Conservation (phyloP, 2,797 vertebrate genomes). For the Sciurus carolinensis region DNA sequence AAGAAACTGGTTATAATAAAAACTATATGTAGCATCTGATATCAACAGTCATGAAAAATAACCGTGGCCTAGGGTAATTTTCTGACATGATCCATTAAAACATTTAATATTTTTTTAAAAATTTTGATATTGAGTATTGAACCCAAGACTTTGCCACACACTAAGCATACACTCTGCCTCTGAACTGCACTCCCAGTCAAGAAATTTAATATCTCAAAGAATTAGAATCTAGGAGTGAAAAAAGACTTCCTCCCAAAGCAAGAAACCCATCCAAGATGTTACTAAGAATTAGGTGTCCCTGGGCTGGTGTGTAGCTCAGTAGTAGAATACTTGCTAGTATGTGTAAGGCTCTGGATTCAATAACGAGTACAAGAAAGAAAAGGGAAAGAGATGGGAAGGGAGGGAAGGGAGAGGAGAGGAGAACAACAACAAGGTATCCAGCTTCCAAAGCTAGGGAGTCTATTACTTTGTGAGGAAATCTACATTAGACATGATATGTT, state of each 20-base stretch:
- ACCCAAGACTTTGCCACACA: neutral
- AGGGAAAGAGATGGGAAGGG: no score
- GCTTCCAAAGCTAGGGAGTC: neutral
- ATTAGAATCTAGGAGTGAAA: slow-evolving; percentile 24
- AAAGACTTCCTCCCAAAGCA: neutral
- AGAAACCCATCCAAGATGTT: neutral
- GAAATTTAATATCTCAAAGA: slow-evolving; percentile 33
- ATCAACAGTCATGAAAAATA: slow-evolving; percentile 32
- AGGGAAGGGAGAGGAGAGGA: neutral
- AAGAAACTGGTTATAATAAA: neutral
- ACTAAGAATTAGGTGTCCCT: neutral
- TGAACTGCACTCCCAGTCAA: neutral
- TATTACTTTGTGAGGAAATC: neutral
- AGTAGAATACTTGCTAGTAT: no score
- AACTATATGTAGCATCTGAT: neutral
- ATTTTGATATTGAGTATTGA: neutral
- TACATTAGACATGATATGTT: neutral
- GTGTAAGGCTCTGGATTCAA: no score
- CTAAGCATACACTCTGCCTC: neutral
- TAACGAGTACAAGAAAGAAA: no score
- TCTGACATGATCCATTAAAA: slow-evolving; percentile 12
- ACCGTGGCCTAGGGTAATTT: neutral
- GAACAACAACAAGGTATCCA: neutral
- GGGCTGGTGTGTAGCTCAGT: no score
- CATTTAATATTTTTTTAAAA: neutral